These are phyloP conservation scores for Microhierax caerulescens DNA, from an alignment of 2,797 vertebrate genomes.

Conservation along the genomic window DNA sequence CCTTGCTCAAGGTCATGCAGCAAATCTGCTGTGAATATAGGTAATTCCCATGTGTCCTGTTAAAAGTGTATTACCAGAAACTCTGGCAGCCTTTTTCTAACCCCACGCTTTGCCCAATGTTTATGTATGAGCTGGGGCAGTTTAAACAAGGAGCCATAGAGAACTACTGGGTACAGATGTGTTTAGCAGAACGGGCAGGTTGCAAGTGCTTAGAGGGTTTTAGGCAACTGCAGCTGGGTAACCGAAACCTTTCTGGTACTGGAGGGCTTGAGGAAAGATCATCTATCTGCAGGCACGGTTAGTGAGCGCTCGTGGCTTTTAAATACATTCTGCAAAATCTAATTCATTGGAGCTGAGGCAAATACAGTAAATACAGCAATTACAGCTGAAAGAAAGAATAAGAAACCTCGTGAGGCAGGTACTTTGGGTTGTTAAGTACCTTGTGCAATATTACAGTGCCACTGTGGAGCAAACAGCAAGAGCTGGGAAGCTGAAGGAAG, in stretches of 20 bases:
- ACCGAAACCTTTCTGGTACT: background rate
- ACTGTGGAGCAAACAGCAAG: background rate
- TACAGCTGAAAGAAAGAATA: background rate
- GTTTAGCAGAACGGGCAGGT: background rate
- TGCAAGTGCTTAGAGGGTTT: background rate
- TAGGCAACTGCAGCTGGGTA: slow-evolving; percentile 6
- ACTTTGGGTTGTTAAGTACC: background rate
- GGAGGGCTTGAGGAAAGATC: background rate
- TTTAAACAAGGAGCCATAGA: background rate
- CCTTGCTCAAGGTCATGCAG: background rate
- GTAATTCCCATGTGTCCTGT: background rate
- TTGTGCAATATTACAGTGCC: background rate
- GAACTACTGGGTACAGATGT: background rate
- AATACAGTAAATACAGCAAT: background rate
- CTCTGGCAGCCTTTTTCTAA: background rate
- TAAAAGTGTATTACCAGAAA: background rate
- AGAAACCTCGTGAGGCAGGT: background rate
- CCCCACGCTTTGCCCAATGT: background rate
- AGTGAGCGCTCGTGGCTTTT: background rate
- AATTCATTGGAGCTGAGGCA: background rate
- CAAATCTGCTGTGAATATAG: background rate
- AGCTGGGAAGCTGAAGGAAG: background rate
- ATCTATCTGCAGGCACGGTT: background rate
- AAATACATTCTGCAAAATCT: background rate
- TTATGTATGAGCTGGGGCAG: background rate